Conservation (phyloP, 1,140 invertebrate species). For the Goniozus legneri region DNA sequence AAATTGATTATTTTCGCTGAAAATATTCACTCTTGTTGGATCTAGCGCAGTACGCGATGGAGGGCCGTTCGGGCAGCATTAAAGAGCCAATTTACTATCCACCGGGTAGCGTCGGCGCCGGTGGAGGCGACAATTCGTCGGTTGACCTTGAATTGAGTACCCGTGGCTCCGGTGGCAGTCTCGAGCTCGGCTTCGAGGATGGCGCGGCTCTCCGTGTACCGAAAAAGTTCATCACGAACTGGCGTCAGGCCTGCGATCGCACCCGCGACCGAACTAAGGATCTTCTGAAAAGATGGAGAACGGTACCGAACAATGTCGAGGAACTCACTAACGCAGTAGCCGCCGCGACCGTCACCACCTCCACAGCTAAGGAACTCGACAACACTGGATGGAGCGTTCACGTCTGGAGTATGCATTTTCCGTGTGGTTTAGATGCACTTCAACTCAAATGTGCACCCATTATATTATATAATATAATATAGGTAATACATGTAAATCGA, state of each 20-base stretch:
- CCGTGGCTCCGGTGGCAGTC: slow-evolving; percentile 32
- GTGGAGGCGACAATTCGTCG: neutral
- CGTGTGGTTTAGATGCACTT: no score
- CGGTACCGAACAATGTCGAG: slow-evolving; percentile 56
- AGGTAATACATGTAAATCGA: no score
- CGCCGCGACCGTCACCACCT: slow-evolving; percentile 18
- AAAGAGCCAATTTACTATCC: slow-evolving; percentile 32
- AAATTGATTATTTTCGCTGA: slow-evolving; percentile 33
- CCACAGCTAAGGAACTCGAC: slow-evolving; percentile 20
- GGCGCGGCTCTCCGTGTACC: slow-evolving; percentile 58
- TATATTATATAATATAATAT: no score
- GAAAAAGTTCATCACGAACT: slow-evolving; percentile 66
- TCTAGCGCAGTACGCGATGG: slow-evolving; percentile 26
- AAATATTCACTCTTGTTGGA: slow-evolving; percentile 3
- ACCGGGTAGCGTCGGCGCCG: slow-evolving; percentile 2
- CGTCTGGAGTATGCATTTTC: slow-evolving; percentile 67
- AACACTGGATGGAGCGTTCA: slow-evolving; percentile 65
- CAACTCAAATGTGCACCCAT: no score
- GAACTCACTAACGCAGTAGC: slow-evolving; percentile 39
- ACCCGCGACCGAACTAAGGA: slow-evolving; percentile 68
- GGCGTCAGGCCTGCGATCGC: slow-evolving; percentile 67
- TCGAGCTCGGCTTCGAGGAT: slow-evolving; percentile 31
- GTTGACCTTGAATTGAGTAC: slow-evolving; percentile 9
- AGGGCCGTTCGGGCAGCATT: slow-evolving; percentile 30
- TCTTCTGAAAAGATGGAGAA: slow-evolving; percentile 65